Evolutionary conservation across 2,113 vertebrate genomes (phyloP).

Genomic region (Scatophagus argus): DNA sequence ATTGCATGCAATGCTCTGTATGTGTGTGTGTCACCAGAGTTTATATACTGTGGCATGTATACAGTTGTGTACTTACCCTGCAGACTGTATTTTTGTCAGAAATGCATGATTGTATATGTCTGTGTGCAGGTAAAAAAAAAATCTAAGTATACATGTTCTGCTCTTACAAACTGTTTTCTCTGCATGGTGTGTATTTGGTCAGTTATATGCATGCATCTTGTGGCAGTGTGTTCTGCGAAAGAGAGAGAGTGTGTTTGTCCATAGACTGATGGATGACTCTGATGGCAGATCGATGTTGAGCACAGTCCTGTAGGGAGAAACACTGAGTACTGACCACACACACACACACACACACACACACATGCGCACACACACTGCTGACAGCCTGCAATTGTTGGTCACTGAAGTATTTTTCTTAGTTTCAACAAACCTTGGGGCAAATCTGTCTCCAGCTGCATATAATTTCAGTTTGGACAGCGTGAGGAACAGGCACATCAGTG

Average conservation of each 20-base stretch:
- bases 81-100: background rate
- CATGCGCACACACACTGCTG: background rate
- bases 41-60: background rate
- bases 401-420: background rate
- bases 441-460: background rate
- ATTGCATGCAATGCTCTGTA: background rate
- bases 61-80: background rate
- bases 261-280: conserved; percentile 44
- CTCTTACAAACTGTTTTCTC: background rate
- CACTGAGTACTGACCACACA: conserved; percentile 28
- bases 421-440: conserved; percentile 5
- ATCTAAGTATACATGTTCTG: background rate
- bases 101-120: background rate
- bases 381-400: conserved; percentile 7
- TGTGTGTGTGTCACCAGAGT: background rate
- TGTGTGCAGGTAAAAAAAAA: too few relatives aligned
- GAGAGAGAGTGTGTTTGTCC: conserved; percentile 23
- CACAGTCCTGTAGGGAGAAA: conserved; percentile 19
- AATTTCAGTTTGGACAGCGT: background rate
- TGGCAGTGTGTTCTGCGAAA: background rate
- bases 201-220: background rate
- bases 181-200: background rate
- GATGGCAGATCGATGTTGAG: conserved; percentile 24
- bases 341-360: conserved; percentile 34
- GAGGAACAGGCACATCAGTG: conserved; percentile 12